These are phyloP conservation scores for Octomys mimax DNA, from an alignment of 2,797 vertebrate species.

Conservation along the genomic window DNA sequence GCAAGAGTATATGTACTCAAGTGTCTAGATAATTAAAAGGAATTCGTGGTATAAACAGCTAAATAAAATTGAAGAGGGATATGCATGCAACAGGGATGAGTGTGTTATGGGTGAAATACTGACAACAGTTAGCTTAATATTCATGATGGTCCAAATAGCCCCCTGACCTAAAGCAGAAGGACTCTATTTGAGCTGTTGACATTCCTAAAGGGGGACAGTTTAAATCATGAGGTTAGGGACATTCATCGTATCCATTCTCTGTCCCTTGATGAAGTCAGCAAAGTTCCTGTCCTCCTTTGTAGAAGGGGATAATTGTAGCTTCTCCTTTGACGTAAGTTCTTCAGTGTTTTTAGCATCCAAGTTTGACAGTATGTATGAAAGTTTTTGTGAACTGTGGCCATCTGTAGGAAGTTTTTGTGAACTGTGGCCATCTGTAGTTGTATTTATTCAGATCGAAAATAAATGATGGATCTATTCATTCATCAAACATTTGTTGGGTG, in stretches of 20 bases:
- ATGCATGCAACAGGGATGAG: neutral
- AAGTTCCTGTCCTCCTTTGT: neutral
- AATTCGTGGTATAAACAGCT: neutral
- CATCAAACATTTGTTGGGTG: neutral
- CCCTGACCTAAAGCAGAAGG: neutral
- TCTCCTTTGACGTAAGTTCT: neutral
- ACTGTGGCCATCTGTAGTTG: neutral
- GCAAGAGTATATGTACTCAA: neutral
- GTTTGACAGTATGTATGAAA: neutral
- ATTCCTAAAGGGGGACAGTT: neutral
- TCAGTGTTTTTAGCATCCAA: neutral
- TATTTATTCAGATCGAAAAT: constrained; percentile 12
- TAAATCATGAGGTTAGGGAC: neutral
- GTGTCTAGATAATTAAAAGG: neutral
- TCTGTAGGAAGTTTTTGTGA: neutral
- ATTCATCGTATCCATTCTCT: neutral
- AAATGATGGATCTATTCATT: neutral
- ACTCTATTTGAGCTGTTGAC: neutral
- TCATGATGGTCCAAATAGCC: neutral
- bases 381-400: neutral
- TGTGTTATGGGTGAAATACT: neutral
- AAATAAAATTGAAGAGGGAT: neutral
- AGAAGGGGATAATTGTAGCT: neutral
- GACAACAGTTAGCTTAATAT: neutral
- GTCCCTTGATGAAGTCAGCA: neutral